Evolutionary conservation across 2,797 vertebrate species (phyloP), one percentile per base, ranked within the genome.

Genomic region (Muscicapa comitata): DNA sequence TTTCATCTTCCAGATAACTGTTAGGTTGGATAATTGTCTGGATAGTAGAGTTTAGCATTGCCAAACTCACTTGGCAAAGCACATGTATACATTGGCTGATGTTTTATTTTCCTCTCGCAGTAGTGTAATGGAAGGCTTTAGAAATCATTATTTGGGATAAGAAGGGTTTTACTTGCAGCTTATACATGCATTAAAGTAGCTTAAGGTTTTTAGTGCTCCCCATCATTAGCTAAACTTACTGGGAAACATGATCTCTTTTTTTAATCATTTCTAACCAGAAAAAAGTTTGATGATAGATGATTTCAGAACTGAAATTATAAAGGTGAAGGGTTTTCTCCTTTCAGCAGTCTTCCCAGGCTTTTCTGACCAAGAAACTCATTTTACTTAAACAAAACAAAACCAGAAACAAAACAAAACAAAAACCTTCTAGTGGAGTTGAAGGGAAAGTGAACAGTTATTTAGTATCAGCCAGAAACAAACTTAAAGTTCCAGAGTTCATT

Each of bases 161-260:
- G 80, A 82, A 82, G 45, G 74, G 77, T 38, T 94, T 95, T 90
- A 78, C 77, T 94, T 82, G 53, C 25, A 88, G 90, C 71, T 97
- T 95, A 93, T 38, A 54, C 63, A 71, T 2, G 8, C 76, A 92
- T 95, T 95, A 79, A 88, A 95, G 55, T 74, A 92, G 92, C 83
- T 95, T 95, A 94, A 78, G 71, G 47, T 67, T 97, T 95, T 93
- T 93, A 84, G 80, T 90, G 63, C 19, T 88, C 80, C 93, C 74
- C 28, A 20, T 94, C 90, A 92, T 94, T 96, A 95, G 48, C 74
- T 87, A 81, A 93, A 93, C 19, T 95, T 93, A 58, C 57, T 80
- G 42, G 21, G 88, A 90, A 95, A 95, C 13, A 10, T 13, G 67
- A 95, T 87, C 54, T 74, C 11, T 28, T 38, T 57, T 79, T 81